Base-by-base conservation (phyloP, 2,888 invertebrate genomes). In the Trachelus stipa region DNA sequence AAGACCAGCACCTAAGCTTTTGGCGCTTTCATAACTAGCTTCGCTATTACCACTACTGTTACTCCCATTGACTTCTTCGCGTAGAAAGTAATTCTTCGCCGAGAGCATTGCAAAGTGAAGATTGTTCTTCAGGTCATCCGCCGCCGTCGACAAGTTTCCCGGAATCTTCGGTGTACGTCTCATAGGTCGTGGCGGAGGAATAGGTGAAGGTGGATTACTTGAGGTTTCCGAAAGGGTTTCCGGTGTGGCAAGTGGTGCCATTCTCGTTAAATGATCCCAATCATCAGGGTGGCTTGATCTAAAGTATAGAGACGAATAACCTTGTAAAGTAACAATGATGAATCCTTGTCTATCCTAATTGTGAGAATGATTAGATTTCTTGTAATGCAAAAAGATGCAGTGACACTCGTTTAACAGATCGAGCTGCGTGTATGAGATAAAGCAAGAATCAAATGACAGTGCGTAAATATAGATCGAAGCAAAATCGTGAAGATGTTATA, bases 211-310 rank as follows among this genome's bases (percentile, higher is more conserved):
- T 34, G 96, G 96, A 77, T 96, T 94, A 88, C 96, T 96, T 3
- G 96, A 96, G n/a, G 96, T 94, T 89, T 96, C 96, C 0, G 96
- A 96, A 23, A 97, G 91, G 1, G 96, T 96, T 90, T 97, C 97
- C 0, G 97, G 96, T 76, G 96, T 96, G 12, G 97, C 97, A 34
- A 97, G 89, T 0, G 97, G 97, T 0, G 97, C 97, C 80, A 94
- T 91, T 0, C 95, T 85, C 80, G 88, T 83, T 73, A 86, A 75
- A 79, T 88, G 84, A 81, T 90, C 87, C 91, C 91, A 87, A 82
- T 89, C 81, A 82, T 85, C 77, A 34, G 84, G 83, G 78, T 83
- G 84, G 77, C 81, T 82, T 77, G 84, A 85, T 76, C 87, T 86
- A 78, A 40, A 74, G 34, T 56, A 56, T 31, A 34, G 23, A 56